Evolutionary conservation across 2,113 vertebrate genomes (phyloP).

Genomic region (Hemicordylus capensis): DNA sequence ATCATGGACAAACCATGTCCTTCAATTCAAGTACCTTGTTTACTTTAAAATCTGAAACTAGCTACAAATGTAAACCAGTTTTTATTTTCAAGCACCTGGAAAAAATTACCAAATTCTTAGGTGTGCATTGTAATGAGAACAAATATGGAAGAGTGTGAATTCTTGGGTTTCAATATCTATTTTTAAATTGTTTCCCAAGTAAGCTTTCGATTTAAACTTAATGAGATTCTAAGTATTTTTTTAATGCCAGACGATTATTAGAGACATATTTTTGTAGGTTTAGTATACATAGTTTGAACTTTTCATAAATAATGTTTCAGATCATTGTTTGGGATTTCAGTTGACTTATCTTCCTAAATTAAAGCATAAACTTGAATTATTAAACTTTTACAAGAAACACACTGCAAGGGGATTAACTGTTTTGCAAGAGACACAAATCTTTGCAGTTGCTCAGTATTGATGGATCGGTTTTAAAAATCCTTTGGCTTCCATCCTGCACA

Average conservation of each 20-base stretch:
- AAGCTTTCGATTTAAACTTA: constrained; percentile 71
- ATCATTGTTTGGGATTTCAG: constrained; percentile 42
- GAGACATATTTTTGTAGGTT: constrained; percentile 60
- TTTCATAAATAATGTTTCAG: constrained; percentile 56
- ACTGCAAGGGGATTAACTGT: background rate
- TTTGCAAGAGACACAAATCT: constrained; percentile 25
- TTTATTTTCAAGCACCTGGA: constrained; percentile 67
- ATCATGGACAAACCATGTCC: constrained; percentile 40
- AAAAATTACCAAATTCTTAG: constrained; percentile 63
- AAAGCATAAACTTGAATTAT: constrained; percentile 48
- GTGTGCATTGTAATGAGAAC: constrained; percentile 52
- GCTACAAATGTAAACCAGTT: constrained; percentile 57
- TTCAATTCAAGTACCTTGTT: constrained; percentile 64
- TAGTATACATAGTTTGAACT: constrained; percentile 36
- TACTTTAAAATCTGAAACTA: constrained; percentile 70
- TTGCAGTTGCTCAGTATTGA: constrained; percentile 5
- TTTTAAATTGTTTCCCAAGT: constrained; percentile 59
- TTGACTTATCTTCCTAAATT: constrained; percentile 50
- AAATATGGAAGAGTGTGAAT: constrained; percentile 59
- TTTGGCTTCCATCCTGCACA: background rate
- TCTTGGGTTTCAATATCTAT: constrained; percentile 69
- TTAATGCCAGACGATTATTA: constrained; percentile 49
- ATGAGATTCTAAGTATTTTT: constrained; percentile 63
- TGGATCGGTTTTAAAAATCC: constrained; percentile 40
- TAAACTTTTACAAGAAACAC: constrained; percentile 40